phyloP scores from a whole-genome alignment of 2,113 vertebrate species.

The Ondatra zibethicus region DNA sequence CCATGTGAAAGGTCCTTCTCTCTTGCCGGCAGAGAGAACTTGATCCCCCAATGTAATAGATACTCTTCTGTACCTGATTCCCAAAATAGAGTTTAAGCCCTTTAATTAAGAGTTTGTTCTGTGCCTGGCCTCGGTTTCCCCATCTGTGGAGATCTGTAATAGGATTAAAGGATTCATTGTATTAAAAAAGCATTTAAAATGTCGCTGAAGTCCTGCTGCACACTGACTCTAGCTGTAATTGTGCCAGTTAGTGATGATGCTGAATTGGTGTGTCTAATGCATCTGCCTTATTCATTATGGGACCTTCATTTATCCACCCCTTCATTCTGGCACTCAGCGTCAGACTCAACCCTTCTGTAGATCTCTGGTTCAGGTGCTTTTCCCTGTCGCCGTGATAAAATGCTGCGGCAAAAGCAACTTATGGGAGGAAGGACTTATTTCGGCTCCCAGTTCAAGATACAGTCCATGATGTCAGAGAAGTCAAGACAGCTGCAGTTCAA shows the following conservation, averaged over 20 bases:
- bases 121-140: slow-evolving; percentile 14
- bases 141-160: slow-evolving; percentile 6
- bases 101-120: neutral
- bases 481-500: neutral
- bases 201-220: neutral
- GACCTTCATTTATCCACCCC: neutral
- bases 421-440: neutral
- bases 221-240: neutral
- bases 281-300: neutral
- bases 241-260: neutral
- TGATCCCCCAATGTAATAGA: neutral
- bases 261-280: neutral
- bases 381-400: neutral
- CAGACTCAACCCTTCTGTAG: neutral
- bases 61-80: neutral
- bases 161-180: neutral
- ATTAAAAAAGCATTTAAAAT: neutral
- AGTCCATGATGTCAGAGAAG: too few relatives aligned
- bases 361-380: neutral
- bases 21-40: neutral
- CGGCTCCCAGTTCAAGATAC: neutral
- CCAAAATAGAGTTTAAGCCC: neutral
- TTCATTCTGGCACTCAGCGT: neutral
- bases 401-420: neutral
- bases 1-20: neutral